Base-by-base conservation (phyloP, 2,797 vertebrate genomes). In the Perdix hodgsoniae region DNA sequence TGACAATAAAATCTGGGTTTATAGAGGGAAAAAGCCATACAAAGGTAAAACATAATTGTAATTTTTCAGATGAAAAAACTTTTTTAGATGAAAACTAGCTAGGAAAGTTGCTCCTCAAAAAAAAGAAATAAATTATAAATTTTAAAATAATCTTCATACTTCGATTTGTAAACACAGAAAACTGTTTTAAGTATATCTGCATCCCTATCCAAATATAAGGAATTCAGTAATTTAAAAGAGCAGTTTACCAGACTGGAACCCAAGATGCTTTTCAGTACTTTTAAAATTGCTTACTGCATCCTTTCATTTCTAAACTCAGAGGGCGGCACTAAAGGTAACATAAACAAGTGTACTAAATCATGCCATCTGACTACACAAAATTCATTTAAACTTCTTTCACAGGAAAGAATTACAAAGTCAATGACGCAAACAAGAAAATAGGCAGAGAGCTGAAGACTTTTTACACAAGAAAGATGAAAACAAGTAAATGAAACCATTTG, bases 1-100 rank as follows among this genome's bases (percentile, higher is more conserved):
- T 85, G 66, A 78, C 70, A 94, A 80, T 89, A 93, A 80, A 80
- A 92, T 60, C 31, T 79, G 21, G 3, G 26, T 86, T 91, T 84
- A 56, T 52, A 76, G 19, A 74, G 21, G 26, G 40, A 57, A 89
- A 67, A 90, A 92, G 57, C 18, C 61, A 83, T 10, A 10, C 16
- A 86, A 91, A 90, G 74, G 88, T 90, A 71, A 94, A 73, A 78
- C 9, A 59, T 8, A 83, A 26, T 63, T 61, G 45, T 35, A 50
- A 63, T 86, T 86, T 54, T 87, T 84, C 63, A 35, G 54, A 44
- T 44, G 17, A 44, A 44, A 19, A 44, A 44, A 16, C 9, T 44
- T 44, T 44, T 44, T 44, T 19, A 50, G n/a, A 64, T 18, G 45
- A 74, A 86, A 50, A 49, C 14, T n/a, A 37, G 27, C 14, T n/a